phyloP scores from a whole-genome alignment of 2,888 invertebrate genomes.

The Apeira syringaria region DNA sequence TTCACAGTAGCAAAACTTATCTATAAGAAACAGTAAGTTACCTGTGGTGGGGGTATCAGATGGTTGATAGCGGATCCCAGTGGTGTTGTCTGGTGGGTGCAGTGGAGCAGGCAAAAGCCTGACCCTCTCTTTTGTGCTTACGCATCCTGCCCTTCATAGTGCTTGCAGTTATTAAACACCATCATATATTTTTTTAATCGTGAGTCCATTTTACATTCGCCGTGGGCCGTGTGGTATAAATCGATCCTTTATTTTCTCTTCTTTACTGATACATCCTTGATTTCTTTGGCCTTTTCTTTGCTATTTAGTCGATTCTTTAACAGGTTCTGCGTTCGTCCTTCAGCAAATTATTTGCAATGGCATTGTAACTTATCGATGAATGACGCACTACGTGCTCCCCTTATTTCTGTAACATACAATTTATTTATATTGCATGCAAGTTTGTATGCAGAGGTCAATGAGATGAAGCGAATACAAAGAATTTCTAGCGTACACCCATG shows the following conservation, averaged over 20 bases:
- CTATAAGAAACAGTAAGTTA: constrained; percentile 36
- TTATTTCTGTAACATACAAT: constrained; percentile 70
- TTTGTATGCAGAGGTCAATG: constrained; percentile 60
- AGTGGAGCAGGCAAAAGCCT: constrained; percentile 77
- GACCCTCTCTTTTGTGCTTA: constrained; percentile 78
- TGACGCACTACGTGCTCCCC: constrained; percentile 79
- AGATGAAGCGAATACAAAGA: constrained; percentile 58
- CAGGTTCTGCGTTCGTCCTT: constrained; percentile 60
- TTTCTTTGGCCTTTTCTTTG: constrained; percentile 81
- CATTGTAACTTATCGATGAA: constrained; percentile 78
- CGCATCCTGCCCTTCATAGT: constrained; percentile 77
- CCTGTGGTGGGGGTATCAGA: constrained; percentile 72
- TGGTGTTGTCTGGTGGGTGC: constrained; percentile 66
- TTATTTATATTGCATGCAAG: constrained; percentile 39
- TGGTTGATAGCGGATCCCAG: constrained; percentile 58
- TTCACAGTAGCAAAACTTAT: too few species aligned
- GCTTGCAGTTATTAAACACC: constrained; percentile 71
- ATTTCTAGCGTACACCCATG: constrained; percentile 59
- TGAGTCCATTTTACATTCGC: constrained; percentile 80
- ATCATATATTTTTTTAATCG: constrained; percentile 71
- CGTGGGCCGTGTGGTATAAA: constrained; percentile 75
- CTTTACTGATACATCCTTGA: constrained; percentile 76
- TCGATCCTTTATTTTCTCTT: constrained; percentile 71
- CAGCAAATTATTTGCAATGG: constrained; percentile 71
- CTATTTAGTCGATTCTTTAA: constrained; percentile 62